These are phyloP conservation scores for Micromussa lordhowensis DNA, from an alignment of 92 coral and sea anemone species.

Conservation along the genomic window DNA sequence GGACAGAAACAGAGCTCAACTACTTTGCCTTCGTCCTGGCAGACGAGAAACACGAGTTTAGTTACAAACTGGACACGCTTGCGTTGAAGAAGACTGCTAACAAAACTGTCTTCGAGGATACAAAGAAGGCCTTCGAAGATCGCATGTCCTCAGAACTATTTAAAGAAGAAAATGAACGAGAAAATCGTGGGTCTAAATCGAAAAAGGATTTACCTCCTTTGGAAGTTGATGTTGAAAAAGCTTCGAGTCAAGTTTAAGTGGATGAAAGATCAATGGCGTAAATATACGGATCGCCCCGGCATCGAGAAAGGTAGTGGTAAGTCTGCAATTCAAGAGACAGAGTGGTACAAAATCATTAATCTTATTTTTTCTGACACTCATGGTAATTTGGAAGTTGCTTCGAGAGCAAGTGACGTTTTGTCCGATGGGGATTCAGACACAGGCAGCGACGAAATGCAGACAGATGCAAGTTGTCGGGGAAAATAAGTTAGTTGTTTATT, in stretches of 20 bases:
- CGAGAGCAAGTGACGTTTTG: constrained; percentile 51
- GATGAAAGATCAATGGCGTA: constrained; percentile 58
- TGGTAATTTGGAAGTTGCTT: constrained; percentile 52
- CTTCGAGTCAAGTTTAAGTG: constrained; percentile 48
- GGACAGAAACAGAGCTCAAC: constrained; percentile 64
- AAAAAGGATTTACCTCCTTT: no score
- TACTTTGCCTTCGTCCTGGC: constrained; percentile 54
- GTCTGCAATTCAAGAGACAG: constrained; percentile 49
- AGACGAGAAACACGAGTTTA: constrained; percentile 46
- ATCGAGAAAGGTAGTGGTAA: constrained; percentile 44
- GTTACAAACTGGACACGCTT: constrained; percentile 53
- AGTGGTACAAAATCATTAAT: constrained; percentile 58
- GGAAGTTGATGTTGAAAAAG: constrained; percentile 29
- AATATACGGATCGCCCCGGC: constrained; percentile 55
- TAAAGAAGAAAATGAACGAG: no score
- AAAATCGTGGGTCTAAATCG: no score
- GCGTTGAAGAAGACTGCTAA: constrained; percentile 48
- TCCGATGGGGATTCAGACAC: constrained; percentile 5
- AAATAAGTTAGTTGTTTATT: no score
- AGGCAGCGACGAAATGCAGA: constrained; percentile 15
- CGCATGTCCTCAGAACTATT: constrained; percentile 39
- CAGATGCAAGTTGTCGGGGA: constrained; percentile 3
- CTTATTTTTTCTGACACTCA: constrained; percentile 60
- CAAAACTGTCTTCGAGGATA: constrained; percentile 52
- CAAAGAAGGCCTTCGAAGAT: constrained; percentile 33